These are phyloP conservation scores for Phenganax subtilis DNA, from an alignment of 92 coral and sea anemone genomes.

Conservation along the genomic window DNA sequence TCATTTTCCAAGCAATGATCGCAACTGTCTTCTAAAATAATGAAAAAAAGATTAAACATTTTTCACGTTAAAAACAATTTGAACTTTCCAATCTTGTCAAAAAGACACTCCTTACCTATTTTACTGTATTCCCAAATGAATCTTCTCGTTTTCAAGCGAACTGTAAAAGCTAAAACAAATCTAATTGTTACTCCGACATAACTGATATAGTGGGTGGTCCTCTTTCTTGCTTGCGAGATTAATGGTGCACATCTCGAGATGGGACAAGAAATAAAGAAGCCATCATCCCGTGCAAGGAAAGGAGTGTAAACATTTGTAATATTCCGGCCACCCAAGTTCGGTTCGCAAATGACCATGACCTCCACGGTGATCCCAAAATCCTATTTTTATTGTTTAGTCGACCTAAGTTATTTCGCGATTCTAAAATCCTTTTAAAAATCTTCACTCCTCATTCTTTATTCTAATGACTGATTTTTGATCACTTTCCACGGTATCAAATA, in stretches of 20 bases:
- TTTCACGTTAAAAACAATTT: not conserved
- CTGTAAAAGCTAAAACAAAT: slow-evolving; percentile 64
- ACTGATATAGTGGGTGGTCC: no score
- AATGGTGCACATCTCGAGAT: no score
- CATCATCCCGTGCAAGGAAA: no score
- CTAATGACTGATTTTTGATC: not conserved
- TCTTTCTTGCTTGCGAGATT: no score
- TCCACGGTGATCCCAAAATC: no score
- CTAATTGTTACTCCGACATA: not conserved
- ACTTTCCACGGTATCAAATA: not conserved
- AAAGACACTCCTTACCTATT: slow-evolving; percentile 52
- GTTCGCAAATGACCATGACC: no score
- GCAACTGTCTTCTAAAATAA: slow-evolving; percentile 64
- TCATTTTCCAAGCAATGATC: slow-evolving; percentile 76
- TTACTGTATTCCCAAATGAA: slow-evolving; percentile 78
- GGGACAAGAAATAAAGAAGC: no score
- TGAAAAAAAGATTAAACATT: not conserved
- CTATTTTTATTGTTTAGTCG: no score
- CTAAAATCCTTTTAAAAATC: no score
- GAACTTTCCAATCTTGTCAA: not conserved
- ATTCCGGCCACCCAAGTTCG: no score
- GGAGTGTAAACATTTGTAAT: no score
- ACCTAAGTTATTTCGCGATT: no score
- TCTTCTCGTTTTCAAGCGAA: slow-evolving; percentile 65
- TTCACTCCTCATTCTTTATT: not conserved